A percentile compares a stretch with the other conserved stretches of the same genome.
phyloP scores from a whole-genome alignment of 2,888 invertebrate genomes.

The Lysandra coridon region DNA sequence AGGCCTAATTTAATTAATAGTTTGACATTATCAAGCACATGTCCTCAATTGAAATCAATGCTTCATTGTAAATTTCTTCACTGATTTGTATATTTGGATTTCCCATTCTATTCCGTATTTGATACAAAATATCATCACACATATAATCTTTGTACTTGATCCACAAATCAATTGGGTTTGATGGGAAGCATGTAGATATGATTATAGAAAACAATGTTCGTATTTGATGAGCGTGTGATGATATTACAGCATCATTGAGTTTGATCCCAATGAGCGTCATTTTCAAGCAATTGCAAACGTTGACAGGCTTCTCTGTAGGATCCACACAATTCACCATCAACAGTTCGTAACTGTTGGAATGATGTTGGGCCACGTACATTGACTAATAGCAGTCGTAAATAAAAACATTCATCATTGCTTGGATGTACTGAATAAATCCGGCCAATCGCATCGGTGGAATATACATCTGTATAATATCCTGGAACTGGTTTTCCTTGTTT shows the following conservation, averaged over 20 bases:
- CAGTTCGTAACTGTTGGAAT: too few species aligned
- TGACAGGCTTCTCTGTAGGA: too few species aligned
- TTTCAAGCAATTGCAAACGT: too few species aligned
- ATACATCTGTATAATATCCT: slow-evolving; percentile 44
- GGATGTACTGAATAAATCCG: slow-evolving; percentile 54
- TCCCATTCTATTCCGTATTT: slow-evolving; percentile 40
- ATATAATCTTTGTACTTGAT: slow-evolving; percentile 41
- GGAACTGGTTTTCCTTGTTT: slow-evolving; percentile 44
- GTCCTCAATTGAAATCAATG: slow-evolving; percentile 39
- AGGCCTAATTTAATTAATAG: slow-evolving; percentile 45
- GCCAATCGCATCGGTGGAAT: slow-evolving; percentile 49
- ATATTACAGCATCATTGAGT: too few species aligned
- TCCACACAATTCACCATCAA: too few species aligned
- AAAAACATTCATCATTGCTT: slow-evolving; percentile 50
- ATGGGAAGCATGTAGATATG: slow-evolving; percentile 42
- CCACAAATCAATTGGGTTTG: slow-evolving; percentile 40
- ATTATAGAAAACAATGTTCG: slow-evolving; percentile 44
- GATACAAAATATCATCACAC: slow-evolving; percentile 41
- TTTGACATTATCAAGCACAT: slow-evolving; percentile 33
- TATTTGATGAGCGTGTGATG: slow-evolving; percentile 45
- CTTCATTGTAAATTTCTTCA: slow-evolving; percentile 39
- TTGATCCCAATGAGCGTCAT: too few species aligned
- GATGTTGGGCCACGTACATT: slow-evolving; percentile 51
- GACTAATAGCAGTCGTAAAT: slow-evolving; percentile 50
- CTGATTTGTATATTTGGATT: slow-evolving; percentile 38